Evolutionary conservation across 2,888 invertebrate species (phyloP), one percentile per base, ranked within the genome.

Genomic region (Xestia rhomboidea): DNA sequence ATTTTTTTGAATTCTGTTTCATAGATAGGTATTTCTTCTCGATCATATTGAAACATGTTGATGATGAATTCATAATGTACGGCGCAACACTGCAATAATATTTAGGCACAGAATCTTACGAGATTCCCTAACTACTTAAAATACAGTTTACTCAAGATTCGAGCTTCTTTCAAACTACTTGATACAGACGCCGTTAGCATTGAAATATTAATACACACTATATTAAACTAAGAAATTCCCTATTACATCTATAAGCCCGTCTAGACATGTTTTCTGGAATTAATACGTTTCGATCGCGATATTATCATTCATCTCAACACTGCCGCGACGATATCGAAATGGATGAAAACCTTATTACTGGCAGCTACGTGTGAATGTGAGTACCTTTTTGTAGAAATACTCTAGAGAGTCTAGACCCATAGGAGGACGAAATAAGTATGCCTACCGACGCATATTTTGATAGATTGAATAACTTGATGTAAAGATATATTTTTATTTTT

Each of bases 201-300:
- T 49, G 15, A 8, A 60, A 60, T 60, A 30, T 30, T 30, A 30
- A 18, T 60, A 30, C 8, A 60, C 8, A 30, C 18, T 60, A 27
- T 54, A 63, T 41, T n/a, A 7, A 63, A 63, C n/a, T 41, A 15
- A 38, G 63, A 63, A 38, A 41, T 62, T 62, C 62, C 11, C 4
- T 34, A 63, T 15, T 41, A 63, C 1, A 38, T 38, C 8, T 13
- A 24, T 18, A 13, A 13, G n/a, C 4, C 11, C 18, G 68, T 30
- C 64, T 76, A 76, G 46, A 68, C 21, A 73, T 41, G 30, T 7
- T 76, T 63, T 60, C 11, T 60, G 30, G 60, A 30, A 68, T 60
- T n/a, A 68, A 60, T 60, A 38, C 34, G 44, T 13, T 46, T 2
- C 15, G 27, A 24, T 76, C 44, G 27, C 30, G 54, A 51, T 41